Conservation (phyloP, 2,888 invertebrate species). For the Blastobasis lacticolella region DNA sequence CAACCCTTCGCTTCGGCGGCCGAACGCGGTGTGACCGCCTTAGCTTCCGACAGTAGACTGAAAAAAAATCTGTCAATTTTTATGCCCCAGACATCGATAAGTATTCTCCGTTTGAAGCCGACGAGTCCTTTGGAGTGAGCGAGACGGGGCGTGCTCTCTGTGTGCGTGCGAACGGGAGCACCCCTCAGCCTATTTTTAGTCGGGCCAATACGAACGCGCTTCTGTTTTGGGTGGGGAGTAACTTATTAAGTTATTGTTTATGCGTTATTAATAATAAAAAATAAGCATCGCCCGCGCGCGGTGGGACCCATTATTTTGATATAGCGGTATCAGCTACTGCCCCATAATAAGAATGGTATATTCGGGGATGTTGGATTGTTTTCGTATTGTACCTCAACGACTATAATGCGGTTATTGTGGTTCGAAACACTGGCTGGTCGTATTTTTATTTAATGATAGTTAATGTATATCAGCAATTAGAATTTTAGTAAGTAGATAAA, state of each 20-base stretch:
- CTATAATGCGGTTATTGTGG: constrained; percentile 50
- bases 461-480: too few species aligned
- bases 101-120: constrained; percentile 67
- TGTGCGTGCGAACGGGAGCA: constrained; percentile 36
- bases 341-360: constrained; percentile 43
- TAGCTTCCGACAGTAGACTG: constrained; percentile 62
- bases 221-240: constrained; percentile 59
- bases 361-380: constrained; percentile 57
- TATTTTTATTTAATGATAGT: not conserved
- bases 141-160: constrained; percentile 35
- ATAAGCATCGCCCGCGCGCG: constrained; percentile 41
- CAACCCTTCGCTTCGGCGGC: constrained; percentile 44
- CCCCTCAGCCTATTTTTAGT: constrained; percentile 68
- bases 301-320: constrained; percentile 47
- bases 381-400: constrained; percentile 36
- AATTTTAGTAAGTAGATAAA: too few species aligned
- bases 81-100: constrained; percentile 72
- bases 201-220: constrained; percentile 61
- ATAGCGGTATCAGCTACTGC: constrained; percentile 45
- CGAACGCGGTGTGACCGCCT: constrained; percentile 34
- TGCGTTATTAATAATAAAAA: constrained; percentile 70
- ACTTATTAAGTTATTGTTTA: constrained; percentile 73
- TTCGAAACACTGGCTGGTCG: constrained; percentile 18
- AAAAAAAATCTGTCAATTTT: constrained; percentile 75
- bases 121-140: constrained; percentile 54